These are phyloP conservation scores for Galerucella calmariensis DNA, from an alignment of 2,888 invertebrate species.

Conservation along the genomic window DNA sequence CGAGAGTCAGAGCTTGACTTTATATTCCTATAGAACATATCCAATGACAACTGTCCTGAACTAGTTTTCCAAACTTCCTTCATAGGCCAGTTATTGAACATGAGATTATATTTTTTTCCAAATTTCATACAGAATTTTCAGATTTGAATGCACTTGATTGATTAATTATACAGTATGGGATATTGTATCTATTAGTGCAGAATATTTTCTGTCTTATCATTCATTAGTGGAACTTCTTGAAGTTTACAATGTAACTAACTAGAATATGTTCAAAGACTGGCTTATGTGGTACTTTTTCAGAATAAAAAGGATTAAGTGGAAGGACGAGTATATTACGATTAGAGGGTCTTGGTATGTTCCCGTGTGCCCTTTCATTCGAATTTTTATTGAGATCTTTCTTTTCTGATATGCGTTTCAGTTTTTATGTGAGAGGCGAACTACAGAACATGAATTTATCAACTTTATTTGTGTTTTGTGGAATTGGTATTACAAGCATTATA, in stretches of 20 bases:
- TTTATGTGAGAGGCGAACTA: conserved; percentile 25
- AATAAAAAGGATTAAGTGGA: conserved; percentile 22
- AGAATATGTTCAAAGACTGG: not conserved
- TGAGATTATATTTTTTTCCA: not conserved
- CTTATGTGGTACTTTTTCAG: not conserved
- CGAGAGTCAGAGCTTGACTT: conserved; percentile 29
- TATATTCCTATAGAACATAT: conserved; percentile 44
- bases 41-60: conserved; percentile 39
- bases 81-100: conserved; percentile 16
- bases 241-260: too few species aligned
- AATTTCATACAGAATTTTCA: not conserved
- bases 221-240: too few species aligned
- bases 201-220: too few species aligned
- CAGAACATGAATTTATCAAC: conserved; percentile 2
- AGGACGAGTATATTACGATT: conserved; percentile 29
- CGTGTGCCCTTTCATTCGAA: conserved; percentile 21
- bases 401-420: conserved; percentile 28
- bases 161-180: too few species aligned
- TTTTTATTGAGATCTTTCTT: conserved; percentile 29
- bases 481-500: not conserved
- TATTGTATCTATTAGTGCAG: too few species aligned
- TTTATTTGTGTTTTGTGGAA: not conserved
- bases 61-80: conserved; percentile 16
- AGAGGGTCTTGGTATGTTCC: conserved; percentile 25
- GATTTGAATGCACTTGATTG: not conserved